Evolutionary conservation across 2,888 invertebrate genomes (phyloP).

Genomic region (Tubiluchus corallicola): DNA sequence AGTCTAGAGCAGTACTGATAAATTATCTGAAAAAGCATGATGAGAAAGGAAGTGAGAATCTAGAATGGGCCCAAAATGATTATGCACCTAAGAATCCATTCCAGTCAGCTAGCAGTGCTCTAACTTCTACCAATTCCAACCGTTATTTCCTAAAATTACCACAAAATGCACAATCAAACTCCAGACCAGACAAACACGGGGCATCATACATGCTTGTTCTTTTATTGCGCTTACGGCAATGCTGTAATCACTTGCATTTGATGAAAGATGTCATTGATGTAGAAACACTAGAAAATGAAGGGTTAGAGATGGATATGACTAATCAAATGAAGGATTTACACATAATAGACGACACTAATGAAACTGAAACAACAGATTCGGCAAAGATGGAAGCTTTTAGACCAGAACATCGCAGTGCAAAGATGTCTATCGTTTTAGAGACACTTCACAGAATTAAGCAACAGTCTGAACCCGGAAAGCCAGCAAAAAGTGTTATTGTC

Average conservation of each 20-base stretch:
- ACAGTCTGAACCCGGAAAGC: constrained; percentile 10
- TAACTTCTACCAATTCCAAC: too few species aligned
- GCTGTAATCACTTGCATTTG: constrained; percentile 70
- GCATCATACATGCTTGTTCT: constrained; percentile 40
- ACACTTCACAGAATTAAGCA: constrained; percentile 16
- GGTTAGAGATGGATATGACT: constrained; percentile 23
- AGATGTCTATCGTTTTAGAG: constrained; percentile 15
- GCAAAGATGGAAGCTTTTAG: not conserved
- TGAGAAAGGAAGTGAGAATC: constrained; percentile 17
- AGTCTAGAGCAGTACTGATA: constrained; percentile 26
- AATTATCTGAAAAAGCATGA: constrained; percentile 25
- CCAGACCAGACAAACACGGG: too few species aligned
- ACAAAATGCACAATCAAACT: too few species aligned
- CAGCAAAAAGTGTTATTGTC: constrained; percentile 40
- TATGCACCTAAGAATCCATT: not conserved
- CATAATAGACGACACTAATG: constrained; percentile 24
- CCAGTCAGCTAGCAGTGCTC: not conserved
- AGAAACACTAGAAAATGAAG: constrained; percentile 22
- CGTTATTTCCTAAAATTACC: too few species aligned
- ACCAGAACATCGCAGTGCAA: not conserved
- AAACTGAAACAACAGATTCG: not conserved
- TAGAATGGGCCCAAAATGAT: not conserved
- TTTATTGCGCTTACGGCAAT: constrained; percentile 62
- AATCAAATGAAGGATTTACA: constrained; percentile 29
- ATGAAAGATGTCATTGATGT: constrained; percentile 39